These are phyloP conservation scores for Proterorhinus semilunaris DNA, from an alignment of 2,113 vertebrate genomes.

Conservation along the genomic window DNA sequence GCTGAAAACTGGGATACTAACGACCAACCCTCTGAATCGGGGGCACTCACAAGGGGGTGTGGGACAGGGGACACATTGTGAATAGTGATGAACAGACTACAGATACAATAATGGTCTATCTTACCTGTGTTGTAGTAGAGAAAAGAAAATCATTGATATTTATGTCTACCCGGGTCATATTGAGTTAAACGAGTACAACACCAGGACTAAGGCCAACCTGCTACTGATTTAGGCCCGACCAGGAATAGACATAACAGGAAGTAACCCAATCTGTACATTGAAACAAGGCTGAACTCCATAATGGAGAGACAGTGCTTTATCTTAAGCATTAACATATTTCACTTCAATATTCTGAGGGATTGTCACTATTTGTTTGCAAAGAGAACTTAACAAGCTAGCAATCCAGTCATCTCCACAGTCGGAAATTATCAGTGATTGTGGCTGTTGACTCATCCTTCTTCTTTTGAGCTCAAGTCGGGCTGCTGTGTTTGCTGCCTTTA, in stretches of 20 bases:
- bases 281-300: not conserved
- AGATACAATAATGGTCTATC: no score
- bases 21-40: no score
- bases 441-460: slow-evolving; percentile 52
- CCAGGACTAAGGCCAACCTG: not conserved
- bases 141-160: no score
- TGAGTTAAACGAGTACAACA: not conserved
- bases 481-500: slow-evolving; percentile 50
- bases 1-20: no score
- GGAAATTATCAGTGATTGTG: slow-evolving; percentile 50
- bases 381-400: slow-evolving; percentile 39
- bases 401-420: slow-evolving; percentile 29
- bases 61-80: no score
- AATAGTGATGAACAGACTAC: no score
- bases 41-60: no score
- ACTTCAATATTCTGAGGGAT: slow-evolving; percentile 31
- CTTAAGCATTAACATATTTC: slow-evolving; percentile 6
- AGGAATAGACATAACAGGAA: no score
- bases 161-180: no score
- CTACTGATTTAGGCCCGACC: no score
- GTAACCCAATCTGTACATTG: not conserved
- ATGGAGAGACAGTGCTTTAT: no score
- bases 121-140: no score
- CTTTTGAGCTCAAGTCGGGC: slow-evolving; percentile 43
- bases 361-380: slow-evolving; percentile 34